phyloP scores from a whole-genome alignment of 64 coral and sea anemone species.

The Pocillopora damicornis region DNA sequence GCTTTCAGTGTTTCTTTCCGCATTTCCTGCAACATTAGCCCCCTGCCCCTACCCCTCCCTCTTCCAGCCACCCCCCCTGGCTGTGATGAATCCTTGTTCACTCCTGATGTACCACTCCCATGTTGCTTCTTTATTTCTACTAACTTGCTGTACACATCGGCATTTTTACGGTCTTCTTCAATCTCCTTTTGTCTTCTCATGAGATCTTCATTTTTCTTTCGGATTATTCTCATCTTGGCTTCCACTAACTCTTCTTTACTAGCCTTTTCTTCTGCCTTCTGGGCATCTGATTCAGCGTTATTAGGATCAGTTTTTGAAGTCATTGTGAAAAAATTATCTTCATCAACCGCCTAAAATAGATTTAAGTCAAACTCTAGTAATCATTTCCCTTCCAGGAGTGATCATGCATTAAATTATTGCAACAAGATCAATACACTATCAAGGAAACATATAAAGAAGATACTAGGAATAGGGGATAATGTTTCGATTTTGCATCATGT shows the following conservation, averaged over 20 bases:
- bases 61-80: background rate
- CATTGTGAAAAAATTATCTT: background rate
- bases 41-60: slow-evolving; percentile 65
- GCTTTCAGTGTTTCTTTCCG: slow-evolving; percentile 68
- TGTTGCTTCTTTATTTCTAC: slow-evolving; percentile 26
- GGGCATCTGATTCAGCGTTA: background rate
- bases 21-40: slow-evolving; percentile 59
- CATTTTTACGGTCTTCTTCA: slow-evolving; percentile 85
- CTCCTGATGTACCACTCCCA: background rate
- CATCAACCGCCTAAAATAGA: background rate
- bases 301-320: background rate
- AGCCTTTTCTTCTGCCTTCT: slow-evolving; percentile 47
- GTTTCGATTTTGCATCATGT: no score
- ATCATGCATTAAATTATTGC: no score
- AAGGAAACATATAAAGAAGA: no score
- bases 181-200: slow-evolving; percentile 80
- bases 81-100: slow-evolving; percentile 7
- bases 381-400: no score
- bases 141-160: slow-evolving; percentile 52
- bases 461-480: no score
- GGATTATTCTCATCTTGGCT: slow-evolving; percentile 72
- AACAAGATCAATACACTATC: no score
- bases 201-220: slow-evolving; percentile 87
- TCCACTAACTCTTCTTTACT: slow-evolving; percentile 76
- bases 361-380: background rate